A percentile compares a stretch with the other conserved stretches of the same genome.
Conservation (phyloP, 2,888 invertebrate genomes). For the Anaspis maculata region DNA sequence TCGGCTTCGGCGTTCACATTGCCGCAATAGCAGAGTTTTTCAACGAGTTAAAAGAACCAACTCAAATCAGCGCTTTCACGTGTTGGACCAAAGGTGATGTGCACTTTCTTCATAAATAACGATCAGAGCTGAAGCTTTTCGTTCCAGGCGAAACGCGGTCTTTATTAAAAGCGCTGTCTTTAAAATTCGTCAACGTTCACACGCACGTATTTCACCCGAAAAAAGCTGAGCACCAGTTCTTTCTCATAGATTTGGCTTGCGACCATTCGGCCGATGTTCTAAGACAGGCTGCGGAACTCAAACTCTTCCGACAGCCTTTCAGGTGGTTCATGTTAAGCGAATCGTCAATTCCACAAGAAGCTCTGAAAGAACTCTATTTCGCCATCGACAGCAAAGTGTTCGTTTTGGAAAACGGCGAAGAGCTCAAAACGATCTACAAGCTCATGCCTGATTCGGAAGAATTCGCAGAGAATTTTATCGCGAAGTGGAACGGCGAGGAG, state of each 20-base stretch:
- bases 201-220: conserved; percentile 2
- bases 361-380: conserved; percentile 20
- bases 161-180: conserved; percentile 13
- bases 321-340: conserved; percentile 23
- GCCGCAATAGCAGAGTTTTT: too few species aligned
- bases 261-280: conserved; percentile 13
- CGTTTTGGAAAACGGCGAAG: too few species aligned
- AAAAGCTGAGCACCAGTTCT: conserved; percentile 19
- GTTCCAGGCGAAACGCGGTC: conserved; percentile 5
- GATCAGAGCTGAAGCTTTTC: conserved; percentile 3
- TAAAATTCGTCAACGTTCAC: conserved; percentile 4
- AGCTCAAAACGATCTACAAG: too few species aligned
- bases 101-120: conserved; percentile 6
- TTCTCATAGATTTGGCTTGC: conserved; percentile 21
- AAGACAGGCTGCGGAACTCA: conserved; percentile 20
- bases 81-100: neutral
- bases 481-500: conserved; percentile 7
- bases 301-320: conserved; percentile 23
- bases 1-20: too few species aligned
- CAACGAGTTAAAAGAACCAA: too few species aligned
- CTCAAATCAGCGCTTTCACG: neutral
- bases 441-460: too few species aligned
- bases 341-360: neutral
- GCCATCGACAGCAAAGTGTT: conserved; percentile 22
- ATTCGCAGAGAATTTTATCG: conserved; percentile 15